A percentile compares a stretch with the other conserved stretches of the same genome.
phyloP scores from a whole-genome alignment of 2,797 vertebrate species.

The Nyctibius grandis region DNA sequence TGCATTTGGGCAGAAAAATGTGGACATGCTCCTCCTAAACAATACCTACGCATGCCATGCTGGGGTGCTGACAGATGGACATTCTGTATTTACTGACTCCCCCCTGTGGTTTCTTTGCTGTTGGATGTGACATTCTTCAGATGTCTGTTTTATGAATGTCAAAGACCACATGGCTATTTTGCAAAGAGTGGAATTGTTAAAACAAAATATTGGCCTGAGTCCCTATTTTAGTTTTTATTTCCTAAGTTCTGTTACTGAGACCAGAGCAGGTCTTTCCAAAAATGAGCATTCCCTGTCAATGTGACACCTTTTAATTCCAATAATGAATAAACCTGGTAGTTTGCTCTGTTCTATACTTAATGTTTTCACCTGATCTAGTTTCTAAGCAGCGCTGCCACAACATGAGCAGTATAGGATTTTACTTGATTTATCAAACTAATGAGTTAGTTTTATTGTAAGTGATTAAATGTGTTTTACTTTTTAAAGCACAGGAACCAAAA shows the following conservation, averaged over 20 bases:
- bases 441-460: constrained; percentile 82
- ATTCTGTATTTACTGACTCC: constrained; percentile 53
- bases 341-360: constrained; percentile 50
- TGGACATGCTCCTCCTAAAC: constrained; percentile 47
- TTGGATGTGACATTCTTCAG: constrained; percentile 63
- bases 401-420: constrained; percentile 66
- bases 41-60: constrained; percentile 51
- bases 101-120: constrained; percentile 59
- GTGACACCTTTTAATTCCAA: constrained; percentile 60
- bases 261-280: constrained; percentile 50
- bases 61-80: constrained; percentile 55
- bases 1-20: constrained; percentile 63
- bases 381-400: constrained; percentile 57
- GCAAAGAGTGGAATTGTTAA: constrained; percentile 58
- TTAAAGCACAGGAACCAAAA: constrained; percentile 87
- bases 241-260: constrained; percentile 25
- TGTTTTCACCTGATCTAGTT: constrained; percentile 70
- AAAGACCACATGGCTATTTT: constrained; percentile 63
- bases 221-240: constrained; percentile 60
- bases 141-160: constrained; percentile 73
- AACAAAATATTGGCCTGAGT: constrained; percentile 53
- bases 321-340: constrained; percentile 66
- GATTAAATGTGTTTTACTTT: constrained; percentile 86
- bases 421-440: constrained; percentile 82
- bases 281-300: constrained; percentile 59